Evolutionary conservation across 1,140 invertebrate species (phyloP).

Genomic region (Euglossa dilemma): DNA sequence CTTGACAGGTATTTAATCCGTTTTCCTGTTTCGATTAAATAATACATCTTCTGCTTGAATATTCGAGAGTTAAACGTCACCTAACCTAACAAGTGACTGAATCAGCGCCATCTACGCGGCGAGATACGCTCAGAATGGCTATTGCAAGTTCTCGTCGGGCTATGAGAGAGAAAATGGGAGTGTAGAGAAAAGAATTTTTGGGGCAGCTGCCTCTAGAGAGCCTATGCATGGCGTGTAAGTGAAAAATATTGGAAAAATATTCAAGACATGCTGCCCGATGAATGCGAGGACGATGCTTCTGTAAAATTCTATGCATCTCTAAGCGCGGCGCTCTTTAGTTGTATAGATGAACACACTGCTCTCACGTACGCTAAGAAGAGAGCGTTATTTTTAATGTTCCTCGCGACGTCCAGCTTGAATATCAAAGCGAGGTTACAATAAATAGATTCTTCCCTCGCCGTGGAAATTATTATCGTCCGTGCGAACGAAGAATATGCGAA

Average conservation of each 20-base stretch:
- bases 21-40: too few relatives aligned
- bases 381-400: not conserved
- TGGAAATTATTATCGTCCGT: not conserved
- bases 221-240: not conserved
- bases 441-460: not conserved
- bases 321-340: conserved; percentile 1
- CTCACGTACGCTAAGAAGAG: not conserved
- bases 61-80: too few relatives aligned
- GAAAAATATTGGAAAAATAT: conserved; percentile 46
- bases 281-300: conserved; percentile 36
- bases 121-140: too few relatives aligned
- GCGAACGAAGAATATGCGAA: too few relatives aligned
- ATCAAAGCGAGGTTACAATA: not conserved
- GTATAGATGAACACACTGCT: not conserved
- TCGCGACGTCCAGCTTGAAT: not conserved
- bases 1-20: too few relatives aligned
- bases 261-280: conserved; percentile 21
- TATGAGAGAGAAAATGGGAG: not conserved
- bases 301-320: conserved; percentile 58
- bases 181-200: not conserved
- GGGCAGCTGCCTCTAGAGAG: not conserved
- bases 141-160: too few relatives aligned
- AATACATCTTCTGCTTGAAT: too few relatives aligned
- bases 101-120: too few relatives aligned
- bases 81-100: too few relatives aligned